These are phyloP conservation scores for fruit fly (Drosophila melanogaster) DNA, from an alignment of 1,140 invertebrate species.

Conservation along the genomic window DNA sequence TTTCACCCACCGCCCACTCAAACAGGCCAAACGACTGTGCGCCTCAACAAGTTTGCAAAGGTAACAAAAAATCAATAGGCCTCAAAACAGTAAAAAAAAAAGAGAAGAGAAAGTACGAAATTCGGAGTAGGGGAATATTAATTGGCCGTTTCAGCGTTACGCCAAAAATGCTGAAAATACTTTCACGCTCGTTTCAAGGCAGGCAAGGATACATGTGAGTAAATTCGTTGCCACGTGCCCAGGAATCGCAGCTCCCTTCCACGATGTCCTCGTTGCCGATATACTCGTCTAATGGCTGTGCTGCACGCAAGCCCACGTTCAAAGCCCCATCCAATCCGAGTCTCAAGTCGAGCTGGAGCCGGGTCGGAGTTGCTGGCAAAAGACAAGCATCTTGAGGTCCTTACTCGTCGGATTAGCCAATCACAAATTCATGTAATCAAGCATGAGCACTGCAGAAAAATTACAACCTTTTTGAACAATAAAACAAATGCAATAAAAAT, in stretches of 20 bases:
- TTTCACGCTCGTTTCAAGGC: constrained; percentile 78
- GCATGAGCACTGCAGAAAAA: constrained; percentile 28
- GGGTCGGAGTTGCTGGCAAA: constrained; percentile 27
- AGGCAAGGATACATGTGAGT: constrained; percentile 35
- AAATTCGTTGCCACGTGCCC: constrained; percentile 65
- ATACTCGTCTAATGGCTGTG: constrained; percentile 51
- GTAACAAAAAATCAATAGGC: constrained; percentile 73
- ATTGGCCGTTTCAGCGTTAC: constrained; percentile 70
- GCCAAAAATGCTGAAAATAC: constrained; percentile 73
- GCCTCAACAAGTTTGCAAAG: constrained; percentile 65
- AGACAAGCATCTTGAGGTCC: constrained; percentile 77
- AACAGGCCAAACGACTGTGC: constrained; percentile 16
- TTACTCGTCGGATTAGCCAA: constrained; percentile 56
- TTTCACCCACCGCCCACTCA: neutral
- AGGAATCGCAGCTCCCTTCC: constrained; percentile 13
- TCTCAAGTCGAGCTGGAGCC: constrained; percentile 23
- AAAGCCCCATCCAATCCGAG: constrained; percentile 2
- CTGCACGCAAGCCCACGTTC: constrained; percentile 55
- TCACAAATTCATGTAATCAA: constrained; percentile 41
- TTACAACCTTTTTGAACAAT: neutral
- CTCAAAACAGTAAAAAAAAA: constrained; percentile 9
- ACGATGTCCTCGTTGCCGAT: constrained; percentile 43
- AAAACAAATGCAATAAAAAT: too few relatives aligned
- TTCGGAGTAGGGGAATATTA: constrained; percentile 53
- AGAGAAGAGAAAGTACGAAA: neutral